These are phyloP conservation scores for Capitella teleta DNA, from an alignment of 1,140 invertebrate genomes.

Conservation along the genomic window DNA sequence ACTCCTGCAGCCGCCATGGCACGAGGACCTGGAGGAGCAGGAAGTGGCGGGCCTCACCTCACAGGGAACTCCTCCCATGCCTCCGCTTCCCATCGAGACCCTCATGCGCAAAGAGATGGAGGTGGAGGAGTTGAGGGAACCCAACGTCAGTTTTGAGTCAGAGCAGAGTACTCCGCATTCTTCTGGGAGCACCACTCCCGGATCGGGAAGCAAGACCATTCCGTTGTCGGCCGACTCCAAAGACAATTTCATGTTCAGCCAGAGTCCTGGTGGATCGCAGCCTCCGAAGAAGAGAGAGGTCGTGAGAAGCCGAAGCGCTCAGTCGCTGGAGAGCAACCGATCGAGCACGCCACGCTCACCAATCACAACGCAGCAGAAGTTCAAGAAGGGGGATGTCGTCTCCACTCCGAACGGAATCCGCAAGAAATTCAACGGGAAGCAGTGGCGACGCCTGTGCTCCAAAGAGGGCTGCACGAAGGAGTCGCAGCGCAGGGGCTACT, in stretches of 20 bases:
- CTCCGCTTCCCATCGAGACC: background rate
- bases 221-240: constrained; percentile 29
- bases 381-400: constrained; percentile 97
- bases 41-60: constrained; percentile 13
- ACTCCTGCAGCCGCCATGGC: constrained; percentile 86
- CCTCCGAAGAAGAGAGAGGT: constrained; percentile 30
- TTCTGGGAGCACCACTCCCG: constrained; percentile 45
- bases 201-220: constrained; percentile 21
- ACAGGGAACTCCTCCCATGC: background rate
- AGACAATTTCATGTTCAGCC: background rate
- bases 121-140: constrained; percentile 54
- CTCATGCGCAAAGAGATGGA: constrained; percentile 38
- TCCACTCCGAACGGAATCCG: constrained; percentile 88
- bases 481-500: constrained; percentile 89
- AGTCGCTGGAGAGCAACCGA: constrained; percentile 35
- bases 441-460: constrained; percentile 91
- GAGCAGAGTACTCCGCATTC: constrained; percentile 31
- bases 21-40: constrained; percentile 76
- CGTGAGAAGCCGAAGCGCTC: constrained; percentile 32
- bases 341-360: constrained; percentile 44
- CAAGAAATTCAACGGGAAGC: constrained; percentile 99
- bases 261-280: constrained; percentile 11
- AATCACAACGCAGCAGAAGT: constrained; percentile 63
- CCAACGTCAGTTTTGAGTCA: constrained; percentile 17
- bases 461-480: constrained; percentile 95